A percentile compares a stretch with the other conserved stretches of the same genome.
Evolutionary conservation across 2,113 vertebrate genomes (phyloP).

Genomic region (Ia io): DNA sequence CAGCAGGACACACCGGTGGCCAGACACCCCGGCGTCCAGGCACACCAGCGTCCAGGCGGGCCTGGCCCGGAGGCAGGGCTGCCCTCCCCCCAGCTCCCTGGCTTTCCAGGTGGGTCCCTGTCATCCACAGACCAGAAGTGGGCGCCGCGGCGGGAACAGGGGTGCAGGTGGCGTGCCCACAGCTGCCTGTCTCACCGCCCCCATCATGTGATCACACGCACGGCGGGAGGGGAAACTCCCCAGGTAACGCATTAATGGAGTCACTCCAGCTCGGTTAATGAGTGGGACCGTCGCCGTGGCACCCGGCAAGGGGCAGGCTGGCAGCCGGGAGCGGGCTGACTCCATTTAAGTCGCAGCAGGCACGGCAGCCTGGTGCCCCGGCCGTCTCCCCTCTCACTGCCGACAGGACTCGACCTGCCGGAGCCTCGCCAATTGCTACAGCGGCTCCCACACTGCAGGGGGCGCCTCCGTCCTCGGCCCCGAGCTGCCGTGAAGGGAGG

Average conservation of each 20-base stretch:
- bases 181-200: neutral
- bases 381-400: neutral
- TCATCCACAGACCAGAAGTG: neutral
- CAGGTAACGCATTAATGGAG: neutral
- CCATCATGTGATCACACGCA: rapidly evolving
- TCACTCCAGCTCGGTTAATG: neutral
- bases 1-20: neutral
- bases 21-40: neutral
- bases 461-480: neutral
- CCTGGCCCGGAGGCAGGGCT: neutral
- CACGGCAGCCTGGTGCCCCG: rapidly evolving
- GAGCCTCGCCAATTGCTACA: neutral
- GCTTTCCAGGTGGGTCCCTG: neutral
- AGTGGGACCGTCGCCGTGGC: neutral
- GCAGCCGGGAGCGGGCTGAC: neutral
- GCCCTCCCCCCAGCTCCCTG: rapidly evolving
- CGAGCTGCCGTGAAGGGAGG: neutral
- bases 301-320: neutral
- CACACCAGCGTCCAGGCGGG: neutral
- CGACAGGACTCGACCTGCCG: rapidly evolving
- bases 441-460: neutral
- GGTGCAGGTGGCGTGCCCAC: rapidly evolving
- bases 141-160: rapidly evolving
- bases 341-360: neutral
- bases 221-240: neutral